Base-by-base conservation (phyloP, 2,888 invertebrate genomes). In the Atherix ibis region DNA sequence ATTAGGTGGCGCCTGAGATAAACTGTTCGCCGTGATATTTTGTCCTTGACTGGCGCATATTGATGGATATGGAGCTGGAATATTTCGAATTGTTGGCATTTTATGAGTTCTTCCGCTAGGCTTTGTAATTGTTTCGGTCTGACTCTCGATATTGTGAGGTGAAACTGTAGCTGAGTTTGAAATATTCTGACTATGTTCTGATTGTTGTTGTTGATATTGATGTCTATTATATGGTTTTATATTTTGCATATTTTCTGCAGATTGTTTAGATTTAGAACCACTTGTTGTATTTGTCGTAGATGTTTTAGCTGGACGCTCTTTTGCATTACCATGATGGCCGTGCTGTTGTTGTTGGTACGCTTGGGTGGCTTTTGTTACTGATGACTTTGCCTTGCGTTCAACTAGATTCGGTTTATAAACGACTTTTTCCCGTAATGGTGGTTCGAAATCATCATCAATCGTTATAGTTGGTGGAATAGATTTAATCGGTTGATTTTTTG, bases 381-480 rank as follows among this genome's bases (percentile, higher is more conserved):
- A 8, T 22, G 22, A 10, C 22, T 66, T 67, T 37, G 58, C 56
- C 35, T 49, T 48, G 33, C 52, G 47, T 18, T 53, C 50, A 12
- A 50, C 43, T 18, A 48, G 40, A 42, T 48, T 48, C 5, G 48
- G 48, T 37, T 45, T 46, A 27, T 45, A 47, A 8, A 44, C 35
- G 24, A 44, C 41, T 39, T 47, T 49, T 18, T 48, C 48, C n/a
- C 41, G 31, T 25, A 34, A 14, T 8, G 41, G 37, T 16, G 35
- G 34, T 13, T 40, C 38, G 24, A 36, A 30, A 19, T 41, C 40
- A 18, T 37, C 36, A 43, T 48, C 40, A 17, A 44, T 38, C 26
- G 43, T 39, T 14, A 39, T 39, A 26, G 40, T 40, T n/a, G 35
- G 33, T 18, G 37, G 15, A 31, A 17, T 8, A 18, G 24, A 30